phyloP scores from a whole-genome alignment of 35 echinoderm and acorn worm genomes.

The Stichopus chloronotus region DNA sequence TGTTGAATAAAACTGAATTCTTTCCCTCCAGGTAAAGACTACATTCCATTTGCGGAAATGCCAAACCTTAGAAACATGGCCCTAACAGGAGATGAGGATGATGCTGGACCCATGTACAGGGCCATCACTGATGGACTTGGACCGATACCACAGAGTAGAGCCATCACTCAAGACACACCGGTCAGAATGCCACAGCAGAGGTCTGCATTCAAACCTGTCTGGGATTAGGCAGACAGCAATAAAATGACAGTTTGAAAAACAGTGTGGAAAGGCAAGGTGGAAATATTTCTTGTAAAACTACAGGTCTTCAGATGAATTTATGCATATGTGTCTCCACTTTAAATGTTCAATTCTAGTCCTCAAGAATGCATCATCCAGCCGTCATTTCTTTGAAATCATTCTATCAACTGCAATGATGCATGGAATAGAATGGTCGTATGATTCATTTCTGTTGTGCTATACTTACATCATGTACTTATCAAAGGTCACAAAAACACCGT shows the following conservation, averaged over 20 bases:
- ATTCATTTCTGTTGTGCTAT: no score
- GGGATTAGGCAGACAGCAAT: slow-evolving; percentile 61
- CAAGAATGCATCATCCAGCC: no score
- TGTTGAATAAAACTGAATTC: neutral
- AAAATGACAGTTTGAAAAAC: neutral
- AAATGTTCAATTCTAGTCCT: no score
- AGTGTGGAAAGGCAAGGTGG: no score
- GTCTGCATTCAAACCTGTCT: slow-evolving; percentile 85
- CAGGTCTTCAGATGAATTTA: no score
- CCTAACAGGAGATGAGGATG: slow-evolving; percentile 82
- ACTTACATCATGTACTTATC: no score
- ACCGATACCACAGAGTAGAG: slow-evolving; percentile 75
- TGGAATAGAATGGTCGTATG: no score
- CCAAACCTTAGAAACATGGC: slow-evolving; percentile 97
- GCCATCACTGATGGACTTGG: slow-evolving; percentile 78
- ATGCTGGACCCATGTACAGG: slow-evolving; percentile 80
- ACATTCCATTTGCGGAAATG: slow-evolving; percentile 99
- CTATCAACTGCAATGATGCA: no score
- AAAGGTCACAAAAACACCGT: no score
- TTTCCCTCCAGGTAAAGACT: slow-evolving; percentile 75
- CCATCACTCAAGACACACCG: slow-evolving; percentile 89
- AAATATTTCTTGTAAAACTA: no score
- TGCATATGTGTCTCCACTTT: no score
- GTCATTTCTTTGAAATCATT: no score
- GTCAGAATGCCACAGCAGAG: slow-evolving; percentile 59